Percentiles rank a stretch among this genome's conserved stretches.
These are phyloP conservation scores for Montipora capricornis DNA, from an alignment of 64 coral and sea anemone species.

Conservation along the genomic window DNA sequence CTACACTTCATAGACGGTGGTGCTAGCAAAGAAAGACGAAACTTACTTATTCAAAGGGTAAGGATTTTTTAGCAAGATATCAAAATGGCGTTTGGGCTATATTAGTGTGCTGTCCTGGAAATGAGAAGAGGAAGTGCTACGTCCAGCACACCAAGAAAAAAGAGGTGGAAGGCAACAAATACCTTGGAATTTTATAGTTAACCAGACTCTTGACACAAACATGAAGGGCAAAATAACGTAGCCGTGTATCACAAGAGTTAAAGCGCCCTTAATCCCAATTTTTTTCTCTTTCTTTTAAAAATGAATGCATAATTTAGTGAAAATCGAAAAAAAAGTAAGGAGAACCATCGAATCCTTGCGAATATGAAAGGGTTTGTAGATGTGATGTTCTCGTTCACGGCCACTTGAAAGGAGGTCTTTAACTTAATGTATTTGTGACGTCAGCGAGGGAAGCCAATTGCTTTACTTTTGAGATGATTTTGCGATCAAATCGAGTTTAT, in stretches of 20 bases:
- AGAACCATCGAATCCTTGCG: no score
- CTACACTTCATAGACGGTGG: not conserved
- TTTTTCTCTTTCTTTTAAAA: no score
- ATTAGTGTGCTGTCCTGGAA: not conserved
- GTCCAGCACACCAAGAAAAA: not conserved
- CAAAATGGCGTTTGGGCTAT: not conserved
- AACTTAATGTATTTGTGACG: no score
- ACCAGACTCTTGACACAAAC: not conserved
- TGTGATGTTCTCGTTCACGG: no score
- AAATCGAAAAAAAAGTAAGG: no score
- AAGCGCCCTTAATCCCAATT: not conserved
- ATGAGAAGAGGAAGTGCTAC: slow-evolving; percentile 26
- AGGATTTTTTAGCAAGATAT: slow-evolving; percentile 19
- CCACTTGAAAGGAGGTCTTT: no score
- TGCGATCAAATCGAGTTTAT: no score
- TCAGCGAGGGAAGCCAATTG: no score
- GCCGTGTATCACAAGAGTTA: not conserved
- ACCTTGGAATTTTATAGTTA: not conserved
- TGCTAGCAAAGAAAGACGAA: not conserved
- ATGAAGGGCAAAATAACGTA: not conserved
- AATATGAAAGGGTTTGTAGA: no score
- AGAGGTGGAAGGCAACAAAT: slow-evolving; percentile 28
- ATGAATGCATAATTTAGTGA: no score
- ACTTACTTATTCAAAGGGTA: not conserved
- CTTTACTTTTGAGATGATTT: no score